Conservation (phyloP, 64 coral and sea anemone species). For the Porites lutea region DNA sequence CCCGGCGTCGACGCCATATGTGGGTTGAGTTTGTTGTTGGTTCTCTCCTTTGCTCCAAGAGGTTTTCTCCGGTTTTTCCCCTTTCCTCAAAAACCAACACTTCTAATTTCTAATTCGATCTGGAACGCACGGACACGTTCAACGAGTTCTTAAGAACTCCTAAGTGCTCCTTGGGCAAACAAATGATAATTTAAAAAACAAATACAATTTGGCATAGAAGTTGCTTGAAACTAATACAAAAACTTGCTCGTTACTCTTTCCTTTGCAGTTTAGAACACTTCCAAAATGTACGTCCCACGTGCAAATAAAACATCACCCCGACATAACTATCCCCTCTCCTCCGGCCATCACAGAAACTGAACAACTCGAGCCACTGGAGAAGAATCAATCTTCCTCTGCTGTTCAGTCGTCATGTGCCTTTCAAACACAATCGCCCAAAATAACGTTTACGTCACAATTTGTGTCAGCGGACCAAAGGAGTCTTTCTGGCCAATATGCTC, state of each 20-base stretch:
- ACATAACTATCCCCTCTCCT: constrained; percentile 33
- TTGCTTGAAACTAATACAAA: no score
- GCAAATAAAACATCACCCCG: constrained; percentile 72
- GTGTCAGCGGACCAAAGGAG: background rate
- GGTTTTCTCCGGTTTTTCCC: no score
- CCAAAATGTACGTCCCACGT: constrained; percentile 45
- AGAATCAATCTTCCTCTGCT: background rate
- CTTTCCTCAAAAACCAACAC: no score
- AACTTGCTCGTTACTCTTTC: background rate
- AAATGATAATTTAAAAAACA: no score
- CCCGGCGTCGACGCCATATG: no score
- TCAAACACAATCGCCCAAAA: constrained; percentile 12
- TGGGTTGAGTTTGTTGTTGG: no score
- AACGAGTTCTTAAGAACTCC: no score
- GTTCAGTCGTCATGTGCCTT: background rate
- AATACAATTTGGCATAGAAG: no score
- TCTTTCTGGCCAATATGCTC: background rate
- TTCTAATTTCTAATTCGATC: no score
- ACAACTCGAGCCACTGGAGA: background rate
- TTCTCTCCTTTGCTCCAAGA: no score
- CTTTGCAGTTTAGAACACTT: background rate
- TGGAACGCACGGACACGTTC: no score
- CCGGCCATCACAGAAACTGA: constrained; percentile 4
- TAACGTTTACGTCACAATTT: constrained; percentile 19
- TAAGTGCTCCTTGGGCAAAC: no score